Percentiles rank a stretch among this genome's conserved stretches.
Conservation (phyloP, 2,113 vertebrate species). For the Austrofundulus limnaeus region DNA sequence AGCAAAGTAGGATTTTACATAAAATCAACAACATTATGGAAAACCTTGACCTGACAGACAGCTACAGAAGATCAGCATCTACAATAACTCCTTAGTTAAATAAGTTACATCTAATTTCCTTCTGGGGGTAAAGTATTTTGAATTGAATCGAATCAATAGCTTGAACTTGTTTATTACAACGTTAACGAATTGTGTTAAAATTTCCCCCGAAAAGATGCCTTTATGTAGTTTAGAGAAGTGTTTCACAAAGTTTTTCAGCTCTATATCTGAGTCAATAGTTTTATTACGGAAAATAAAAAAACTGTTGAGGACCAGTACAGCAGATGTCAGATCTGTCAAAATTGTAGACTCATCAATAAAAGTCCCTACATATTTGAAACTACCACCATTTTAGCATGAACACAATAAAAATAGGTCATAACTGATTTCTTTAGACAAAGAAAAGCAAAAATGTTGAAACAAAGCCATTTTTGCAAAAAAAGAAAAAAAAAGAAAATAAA, state of each 20-base stretch:
- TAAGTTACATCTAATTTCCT: too few relatives aligned
- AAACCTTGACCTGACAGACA: too few relatives aligned
- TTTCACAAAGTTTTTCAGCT: conserved; percentile 14
- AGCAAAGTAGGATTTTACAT: too few relatives aligned
- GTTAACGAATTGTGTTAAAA: not conserved
- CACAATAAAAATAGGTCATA: conserved; percentile 2
- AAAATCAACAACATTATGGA: too few relatives aligned
- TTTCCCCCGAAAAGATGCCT: not conserved
- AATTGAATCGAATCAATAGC: not conserved
- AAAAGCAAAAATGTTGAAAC: conserved; percentile 4
- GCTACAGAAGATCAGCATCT: too few relatives aligned
- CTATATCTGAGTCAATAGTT: conserved; percentile 38
- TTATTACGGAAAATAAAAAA: conserved; percentile 49
- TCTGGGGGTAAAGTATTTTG: too few relatives aligned
- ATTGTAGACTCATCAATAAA: not conserved
- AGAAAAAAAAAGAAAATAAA: not conserved
- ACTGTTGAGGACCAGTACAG: conserved; percentile 28
- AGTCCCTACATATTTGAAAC: conserved; percentile 15
- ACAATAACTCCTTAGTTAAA: too few relatives aligned
- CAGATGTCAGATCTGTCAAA: conserved; percentile 28
- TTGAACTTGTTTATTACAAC: not conserved
- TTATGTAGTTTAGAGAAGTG: not conserved
- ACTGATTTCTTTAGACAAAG: conserved; percentile 44
- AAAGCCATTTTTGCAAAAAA: conserved; percentile 29
- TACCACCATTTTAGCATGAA: conserved; percentile 11